These are phyloP conservation scores for Amyelois transitella DNA, from an alignment of 1,140 invertebrate genomes.

Conservation along the genomic window DNA sequence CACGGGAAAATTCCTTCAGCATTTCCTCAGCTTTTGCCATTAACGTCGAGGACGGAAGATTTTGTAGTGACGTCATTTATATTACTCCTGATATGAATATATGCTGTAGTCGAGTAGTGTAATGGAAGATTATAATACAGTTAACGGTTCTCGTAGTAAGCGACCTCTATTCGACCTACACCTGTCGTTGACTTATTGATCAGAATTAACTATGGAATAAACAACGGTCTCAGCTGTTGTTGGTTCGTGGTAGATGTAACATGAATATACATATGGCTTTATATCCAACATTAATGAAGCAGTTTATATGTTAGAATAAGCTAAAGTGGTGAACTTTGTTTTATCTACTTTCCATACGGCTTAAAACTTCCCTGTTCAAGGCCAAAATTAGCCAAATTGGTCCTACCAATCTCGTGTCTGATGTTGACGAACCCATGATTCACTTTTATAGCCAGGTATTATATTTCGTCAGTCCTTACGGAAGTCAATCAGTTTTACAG, in stretches of 20 bases:
- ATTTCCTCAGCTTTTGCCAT: background rate
- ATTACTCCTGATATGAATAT: background rate
- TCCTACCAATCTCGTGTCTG: no score
- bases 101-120: background rate
- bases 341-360: no score
- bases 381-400: no score
- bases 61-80: background rate
- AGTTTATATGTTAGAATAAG: no score
- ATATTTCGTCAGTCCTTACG: no score
- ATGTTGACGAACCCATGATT: no score
- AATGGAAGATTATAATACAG: background rate
- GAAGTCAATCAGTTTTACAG: no score
- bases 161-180: background rate
- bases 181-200: background rate
- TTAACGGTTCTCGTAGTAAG: background rate
- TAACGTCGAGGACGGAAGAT: background rate
- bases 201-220: background rate
- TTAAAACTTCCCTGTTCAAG: no score
- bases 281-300: no score
- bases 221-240: background rate
- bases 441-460: no score
- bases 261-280: no score
- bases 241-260: background rate
- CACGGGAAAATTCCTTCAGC: background rate
- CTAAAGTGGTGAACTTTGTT: no score